phyloP scores from a whole-genome alignment of 2,113 vertebrate species.

The Pelobates fuscus region DNA sequence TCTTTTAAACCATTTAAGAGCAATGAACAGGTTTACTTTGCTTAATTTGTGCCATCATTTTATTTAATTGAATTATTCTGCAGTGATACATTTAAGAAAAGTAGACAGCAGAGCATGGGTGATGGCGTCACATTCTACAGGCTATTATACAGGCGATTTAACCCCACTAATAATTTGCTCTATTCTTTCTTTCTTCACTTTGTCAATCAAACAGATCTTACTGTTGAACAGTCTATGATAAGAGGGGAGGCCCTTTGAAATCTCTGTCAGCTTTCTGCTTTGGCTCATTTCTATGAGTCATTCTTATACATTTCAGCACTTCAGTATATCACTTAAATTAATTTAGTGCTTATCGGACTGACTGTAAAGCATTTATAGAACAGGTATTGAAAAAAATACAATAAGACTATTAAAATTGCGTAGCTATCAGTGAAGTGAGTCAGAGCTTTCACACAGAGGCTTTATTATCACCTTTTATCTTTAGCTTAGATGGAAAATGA shows the following conservation, averaged over 20 bases:
- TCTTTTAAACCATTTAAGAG: constrained; percentile 6
- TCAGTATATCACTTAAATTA: constrained; percentile 28
- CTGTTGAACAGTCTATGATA: constrained; percentile 11
- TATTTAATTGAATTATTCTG: constrained; percentile 19
- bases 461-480: constrained; percentile 23
- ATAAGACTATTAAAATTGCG: constrained; percentile 7
- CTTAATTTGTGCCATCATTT: constrained; percentile 26
- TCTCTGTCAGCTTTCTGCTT: constrained; percentile 12
- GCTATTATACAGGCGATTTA: constrained; percentile 14
- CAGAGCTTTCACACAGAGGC: neutral
- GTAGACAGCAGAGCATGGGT: constrained; percentile 6
- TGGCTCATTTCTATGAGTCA: constrained; percentile 28
- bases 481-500: constrained; percentile 7
- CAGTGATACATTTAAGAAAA: constrained; percentile 19
- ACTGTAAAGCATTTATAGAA: constrained; percentile 20
- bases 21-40: constrained; percentile 13
- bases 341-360: constrained; percentile 35
- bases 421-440: constrained; percentile 21
- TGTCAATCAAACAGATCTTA: constrained; percentile 20
- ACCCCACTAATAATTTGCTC: constrained; percentile 18
- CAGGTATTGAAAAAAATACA: neutral
- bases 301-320: constrained; percentile 30
- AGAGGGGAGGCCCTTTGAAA: constrained; percentile 1
- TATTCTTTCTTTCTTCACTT: constrained; percentile 17
- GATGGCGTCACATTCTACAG: neutral